Evolutionary conservation across 2,113 vertebrate species (phyloP).

Genomic region (Hyperopisus bebe): DNA sequence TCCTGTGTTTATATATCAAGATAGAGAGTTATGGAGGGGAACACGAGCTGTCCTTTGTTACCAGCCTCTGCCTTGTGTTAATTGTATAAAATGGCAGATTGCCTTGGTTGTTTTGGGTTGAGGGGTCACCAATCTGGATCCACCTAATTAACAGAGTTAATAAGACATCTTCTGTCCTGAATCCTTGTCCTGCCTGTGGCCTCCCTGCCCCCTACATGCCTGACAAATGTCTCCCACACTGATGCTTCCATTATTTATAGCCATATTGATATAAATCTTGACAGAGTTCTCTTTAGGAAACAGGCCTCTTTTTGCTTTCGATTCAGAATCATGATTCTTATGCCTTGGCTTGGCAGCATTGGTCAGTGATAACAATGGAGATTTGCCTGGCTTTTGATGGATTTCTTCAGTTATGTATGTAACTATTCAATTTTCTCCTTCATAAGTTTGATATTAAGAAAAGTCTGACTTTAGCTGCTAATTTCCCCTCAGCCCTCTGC

Average conservation of each 20-base stretch:
- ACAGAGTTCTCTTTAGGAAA: neutral
- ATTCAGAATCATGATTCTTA: neutral
- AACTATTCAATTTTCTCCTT: neutral
- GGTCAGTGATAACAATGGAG: neutral
- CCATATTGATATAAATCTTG: neutral
- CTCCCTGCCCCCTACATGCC: neutral
- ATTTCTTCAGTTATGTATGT: neutral
- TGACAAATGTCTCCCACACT: neutral
- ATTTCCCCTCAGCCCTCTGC: neutral
- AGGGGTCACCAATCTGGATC: neutral
- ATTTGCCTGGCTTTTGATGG: neutral
- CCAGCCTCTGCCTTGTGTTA: neutral
- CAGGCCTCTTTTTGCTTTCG: neutral
- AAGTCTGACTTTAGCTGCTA: neutral
- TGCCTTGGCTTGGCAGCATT: neutral
- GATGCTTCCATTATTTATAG: constrained; percentile 2
- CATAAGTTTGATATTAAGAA: neutral
- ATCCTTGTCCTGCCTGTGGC: neutral
- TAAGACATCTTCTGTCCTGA: neutral
- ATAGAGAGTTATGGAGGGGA: neutral
- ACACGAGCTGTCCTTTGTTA: neutral
- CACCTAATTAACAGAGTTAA: neutral
- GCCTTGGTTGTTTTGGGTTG: neutral
- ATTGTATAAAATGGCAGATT: neutral
- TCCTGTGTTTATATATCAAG: neutral